Evolutionary conservation across 2,888 invertebrate genomes (phyloP).

Genomic region (Drosophila formosana): DNA sequence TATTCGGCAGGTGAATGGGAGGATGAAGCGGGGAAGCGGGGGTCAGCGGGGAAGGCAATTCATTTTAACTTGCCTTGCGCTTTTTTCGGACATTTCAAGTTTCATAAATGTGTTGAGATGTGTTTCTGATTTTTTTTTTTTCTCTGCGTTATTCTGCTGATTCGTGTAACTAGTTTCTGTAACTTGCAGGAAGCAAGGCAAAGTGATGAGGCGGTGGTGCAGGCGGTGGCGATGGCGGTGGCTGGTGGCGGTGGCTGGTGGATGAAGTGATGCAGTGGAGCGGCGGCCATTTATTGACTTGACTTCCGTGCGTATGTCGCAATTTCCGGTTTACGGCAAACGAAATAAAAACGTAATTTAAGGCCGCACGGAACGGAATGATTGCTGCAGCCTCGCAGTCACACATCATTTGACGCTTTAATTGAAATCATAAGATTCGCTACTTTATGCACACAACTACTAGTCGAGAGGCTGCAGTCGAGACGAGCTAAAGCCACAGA

Average conservation of each 20-base stretch:
- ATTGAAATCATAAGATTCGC: slow-evolving; percentile 76
- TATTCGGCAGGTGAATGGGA: slow-evolving; percentile 23
- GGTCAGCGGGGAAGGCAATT: not conserved
- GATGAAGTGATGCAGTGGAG: slow-evolving; percentile 16
- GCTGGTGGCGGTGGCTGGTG: too few species aligned
- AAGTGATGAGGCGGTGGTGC: not conserved
- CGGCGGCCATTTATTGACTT: slow-evolving; percentile 73
- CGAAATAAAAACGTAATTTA: slow-evolving; percentile 81
- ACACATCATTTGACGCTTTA: slow-evolving; percentile 49
- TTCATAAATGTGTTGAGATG: slow-evolving; percentile 70
- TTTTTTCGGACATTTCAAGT: slow-evolving; percentile 57
- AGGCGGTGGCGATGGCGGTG: not conserved
- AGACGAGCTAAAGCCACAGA: slow-evolving; percentile 24
- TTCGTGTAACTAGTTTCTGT: slow-evolving; percentile 66
- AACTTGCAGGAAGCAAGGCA: slow-evolving; percentile 15
- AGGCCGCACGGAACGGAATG: slow-evolving; percentile 51
- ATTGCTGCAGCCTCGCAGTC: slow-evolving; percentile 15
- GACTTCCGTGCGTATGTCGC: slow-evolving; percentile 82
- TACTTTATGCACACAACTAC: slow-evolving; percentile 56
- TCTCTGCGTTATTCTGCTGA: not conserved
- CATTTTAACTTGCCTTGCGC: slow-evolving; percentile 15
- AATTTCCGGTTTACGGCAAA: slow-evolving; percentile 80
- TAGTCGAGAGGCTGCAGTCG: slow-evolving; percentile 33
- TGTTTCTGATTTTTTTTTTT: slow-evolving; percentile 35
- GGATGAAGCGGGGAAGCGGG: not conserved